These are phyloP conservation scores for Copidosoma floridanum DNA, from an alignment of 1,140 invertebrate genomes.

Conservation along the genomic window DNA sequence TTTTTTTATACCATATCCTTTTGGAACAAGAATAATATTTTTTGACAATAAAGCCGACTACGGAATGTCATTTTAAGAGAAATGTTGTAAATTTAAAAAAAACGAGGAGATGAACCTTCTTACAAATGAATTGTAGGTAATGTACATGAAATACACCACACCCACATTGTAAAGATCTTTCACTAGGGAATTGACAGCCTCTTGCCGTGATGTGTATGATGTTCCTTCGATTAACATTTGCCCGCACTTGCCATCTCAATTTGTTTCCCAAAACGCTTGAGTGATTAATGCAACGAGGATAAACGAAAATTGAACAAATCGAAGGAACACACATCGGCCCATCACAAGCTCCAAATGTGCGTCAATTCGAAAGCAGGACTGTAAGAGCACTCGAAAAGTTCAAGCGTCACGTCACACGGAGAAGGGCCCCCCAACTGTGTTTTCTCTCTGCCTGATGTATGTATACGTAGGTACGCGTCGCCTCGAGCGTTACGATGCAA, in stretches of 20 bases:
- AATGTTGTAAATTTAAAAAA: too few relatives aligned
- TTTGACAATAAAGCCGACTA: too few relatives aligned
- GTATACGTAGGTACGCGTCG: background rate
- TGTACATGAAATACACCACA: background rate
- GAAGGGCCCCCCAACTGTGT: background rate
- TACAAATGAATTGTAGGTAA: too few relatives aligned
- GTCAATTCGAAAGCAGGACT: slow-evolving; percentile 4
- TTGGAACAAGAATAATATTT: too few relatives aligned
- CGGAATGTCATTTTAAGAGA: too few relatives aligned
- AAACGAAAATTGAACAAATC: background rate
- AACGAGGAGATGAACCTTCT: too few relatives aligned
- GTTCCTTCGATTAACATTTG: background rate
- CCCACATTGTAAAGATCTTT: background rate
- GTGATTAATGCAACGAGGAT: slow-evolving; percentile 4
- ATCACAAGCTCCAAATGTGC: background rate
- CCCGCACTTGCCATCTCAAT: background rate
- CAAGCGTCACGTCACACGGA: background rate
- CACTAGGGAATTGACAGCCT: background rate
- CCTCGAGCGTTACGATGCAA: slow-evolving; percentile 19
- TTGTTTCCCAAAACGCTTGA: background rate
- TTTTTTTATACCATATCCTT: too few relatives aligned
- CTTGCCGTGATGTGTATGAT: background rate
- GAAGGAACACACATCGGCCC: background rate
- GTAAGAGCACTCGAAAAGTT: background rate
- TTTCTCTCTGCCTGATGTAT: background rate